These are phyloP conservation scores for Zonitis immaculata DNA, from an alignment of 2,888 invertebrate species.

Conservation along the genomic window DNA sequence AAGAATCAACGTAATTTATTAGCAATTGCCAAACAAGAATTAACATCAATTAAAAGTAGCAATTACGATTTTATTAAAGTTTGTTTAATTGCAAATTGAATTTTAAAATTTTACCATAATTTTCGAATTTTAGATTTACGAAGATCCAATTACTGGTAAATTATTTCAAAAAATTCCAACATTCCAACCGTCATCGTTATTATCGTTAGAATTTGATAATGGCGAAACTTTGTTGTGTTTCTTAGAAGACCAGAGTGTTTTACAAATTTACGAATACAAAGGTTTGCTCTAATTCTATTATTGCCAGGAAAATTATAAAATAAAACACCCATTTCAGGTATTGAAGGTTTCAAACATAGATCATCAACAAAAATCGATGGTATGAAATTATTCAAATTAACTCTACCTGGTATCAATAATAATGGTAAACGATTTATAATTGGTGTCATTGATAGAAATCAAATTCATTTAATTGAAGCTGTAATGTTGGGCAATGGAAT, in stretches of 20 bases:
- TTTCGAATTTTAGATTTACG: conserved; percentile 48
- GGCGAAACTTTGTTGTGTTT: conserved; percentile 53
- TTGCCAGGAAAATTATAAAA: no score
- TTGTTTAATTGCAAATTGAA: conserved; percentile 8
- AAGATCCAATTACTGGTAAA: conserved; percentile 46
- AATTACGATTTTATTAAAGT: conserved; percentile 46
- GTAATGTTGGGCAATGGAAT: conserved; percentile 49
- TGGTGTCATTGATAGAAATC: conserved; percentile 42
- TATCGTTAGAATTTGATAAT: conserved; percentile 44
- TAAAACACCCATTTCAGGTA: no score
- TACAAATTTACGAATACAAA: conserved; percentile 51
- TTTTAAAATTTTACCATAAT: not conserved
- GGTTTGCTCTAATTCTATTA: no score
- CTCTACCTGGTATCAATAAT: conserved; percentile 31
- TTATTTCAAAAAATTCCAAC: conserved; percentile 53
- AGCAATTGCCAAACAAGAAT: conserved; percentile 44
- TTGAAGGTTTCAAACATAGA: conserved; percentile 48
- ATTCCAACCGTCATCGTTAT: conserved; percentile 50
- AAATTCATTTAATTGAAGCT: conserved; percentile 45
- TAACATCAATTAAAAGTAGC: conserved; percentile 38
- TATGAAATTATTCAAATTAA: conserved; percentile 41
- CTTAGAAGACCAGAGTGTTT: conserved; percentile 44
- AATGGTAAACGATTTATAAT: conserved; percentile 40
- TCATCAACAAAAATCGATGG: conserved; percentile 42
- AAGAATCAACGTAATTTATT: conserved; percentile 37